phyloP scores from a whole-genome alignment of 2,113 vertebrate species.

The Australoheros scitulus region DNA sequence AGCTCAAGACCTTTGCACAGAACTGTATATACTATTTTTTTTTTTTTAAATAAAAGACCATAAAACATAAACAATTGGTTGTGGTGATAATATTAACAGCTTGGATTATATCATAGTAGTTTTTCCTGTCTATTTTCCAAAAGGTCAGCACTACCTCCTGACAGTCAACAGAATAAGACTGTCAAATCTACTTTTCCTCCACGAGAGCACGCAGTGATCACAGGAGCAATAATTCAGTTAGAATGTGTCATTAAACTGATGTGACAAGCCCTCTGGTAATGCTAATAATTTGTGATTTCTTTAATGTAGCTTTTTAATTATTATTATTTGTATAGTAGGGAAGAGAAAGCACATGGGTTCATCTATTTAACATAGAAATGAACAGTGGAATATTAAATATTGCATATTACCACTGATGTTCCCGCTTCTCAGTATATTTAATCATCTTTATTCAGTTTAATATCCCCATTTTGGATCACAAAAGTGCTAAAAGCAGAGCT shows the following conservation, averaged over 20 bases:
- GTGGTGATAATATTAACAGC: not conserved
- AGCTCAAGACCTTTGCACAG: not conserved
- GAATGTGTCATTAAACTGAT: not conserved
- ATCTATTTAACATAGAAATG: slow-evolving; percentile 45
- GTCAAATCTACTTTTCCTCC: not conserved
- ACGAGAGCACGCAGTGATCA: not conserved
- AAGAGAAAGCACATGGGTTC: slow-evolving; percentile 10
- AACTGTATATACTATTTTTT: not conserved
- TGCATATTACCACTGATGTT: slow-evolving; percentile 4
- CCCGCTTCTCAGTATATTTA: slow-evolving; percentile 34
- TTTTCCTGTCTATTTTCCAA: not conserved
- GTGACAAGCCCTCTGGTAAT: not conserved
- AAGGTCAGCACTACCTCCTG: not conserved
- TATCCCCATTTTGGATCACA: slow-evolving; percentile 11
- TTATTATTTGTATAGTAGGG: not conserved
- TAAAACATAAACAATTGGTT: not conserved
- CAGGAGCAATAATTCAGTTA: not conserved
- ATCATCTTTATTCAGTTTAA: slow-evolving; percentile 25
- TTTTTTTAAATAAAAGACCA: not conserved
- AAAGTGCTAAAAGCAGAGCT: slow-evolving; percentile 29
- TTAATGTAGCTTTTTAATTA: not conserved
- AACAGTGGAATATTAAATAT: slow-evolving; percentile 18
- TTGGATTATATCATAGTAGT: not conserved
- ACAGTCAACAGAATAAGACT: not conserved
- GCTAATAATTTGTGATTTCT: slow-evolving; percentile 2